Conservation (phyloP, 2,888 invertebrate species). For the Rhagophthalmus giganteus region DNA sequence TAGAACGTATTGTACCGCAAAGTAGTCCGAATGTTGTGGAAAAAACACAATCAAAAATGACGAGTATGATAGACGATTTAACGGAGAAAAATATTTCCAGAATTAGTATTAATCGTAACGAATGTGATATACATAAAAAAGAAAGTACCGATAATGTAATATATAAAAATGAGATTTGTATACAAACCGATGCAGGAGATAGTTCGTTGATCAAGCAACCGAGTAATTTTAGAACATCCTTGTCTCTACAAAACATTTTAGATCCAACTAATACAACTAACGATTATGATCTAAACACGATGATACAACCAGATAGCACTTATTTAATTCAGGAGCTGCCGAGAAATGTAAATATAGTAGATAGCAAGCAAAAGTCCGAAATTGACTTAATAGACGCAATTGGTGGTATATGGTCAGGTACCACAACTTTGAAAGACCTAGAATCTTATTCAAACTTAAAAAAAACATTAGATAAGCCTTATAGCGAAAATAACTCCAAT, state of each 20-base stretch:
- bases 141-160: background rate
- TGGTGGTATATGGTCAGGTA: conserved; percentile 46
- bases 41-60: conserved; percentile 11
- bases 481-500: conserved; percentile 34
- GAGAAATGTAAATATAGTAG: conserved; percentile 32
- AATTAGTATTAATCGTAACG: conserved; percentile 24
- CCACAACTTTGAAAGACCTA: conserved; percentile 39
- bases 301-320: conserved; percentile 51
- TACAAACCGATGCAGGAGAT: conserved; percentile 3
- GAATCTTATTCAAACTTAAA: conserved; percentile 42
- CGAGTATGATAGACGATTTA: conserved; percentile 25
- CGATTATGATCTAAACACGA: conserved; percentile 54
- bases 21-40: conserved; percentile 11
- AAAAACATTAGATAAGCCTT: conserved; percentile 40
- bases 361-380: conserved; percentile 46
- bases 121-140: conserved; percentile 19
- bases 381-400: conserved; percentile 52
- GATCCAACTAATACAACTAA: conserved; percentile 52
- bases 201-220: background rate
- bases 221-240: conserved; percentile 39
- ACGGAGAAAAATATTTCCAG: conserved; percentile 32
- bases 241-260: conserved; percentile 50
- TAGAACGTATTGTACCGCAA: conserved; percentile 48
- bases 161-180: conserved; percentile 16
- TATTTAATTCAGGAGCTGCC: conserved; percentile 42